Base-by-base conservation (phyloP, 2,888 invertebrate species). In the Leucania comma region DNA sequence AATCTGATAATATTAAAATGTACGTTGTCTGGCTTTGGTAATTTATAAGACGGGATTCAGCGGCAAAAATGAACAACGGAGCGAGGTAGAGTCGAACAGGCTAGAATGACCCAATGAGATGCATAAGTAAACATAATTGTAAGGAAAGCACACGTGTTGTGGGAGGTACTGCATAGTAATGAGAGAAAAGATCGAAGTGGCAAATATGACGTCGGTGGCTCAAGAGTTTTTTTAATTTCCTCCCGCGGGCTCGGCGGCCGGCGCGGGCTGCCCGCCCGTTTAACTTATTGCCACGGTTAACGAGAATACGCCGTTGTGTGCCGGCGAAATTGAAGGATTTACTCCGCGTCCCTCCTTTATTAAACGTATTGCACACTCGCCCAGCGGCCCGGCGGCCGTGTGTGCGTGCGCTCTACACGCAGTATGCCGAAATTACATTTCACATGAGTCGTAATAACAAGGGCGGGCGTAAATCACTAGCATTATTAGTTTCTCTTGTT, bases 281-380 rank as follows among this genome's bases (percentile, higher is more conserved):
- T 96, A 96, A 96, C 95, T 96, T 96, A 95, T 96, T 95, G 95
- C 95, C 93, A 94, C 95, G 93, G 95, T 95, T 95, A 96, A 96
- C 95, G 95, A 95, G 95, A 95, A 95, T 94, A 93, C 95, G 94
- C 94, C 95, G 95, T 93, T 94, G 95, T 95, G 93, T 94, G 95
- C 95, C 93, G 94, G 93, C 95, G 93, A 95, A 96, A 95, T 95
- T 96, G 95, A 95, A 95, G 95, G 95, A 95, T 96, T 96, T 96
- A 96, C 95, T 95, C 93, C 93, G 92, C 94, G 95, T 94, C 95
- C 95, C 95, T 95, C 95, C 95, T 96, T 95, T 96, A 96, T 96
- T 96, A 96, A 96, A 95, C 95, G 93, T 94, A 95, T 93, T 95
- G 95, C 95, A 95, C 95, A 94, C 95, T 91, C 86, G 79, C 84